These are phyloP conservation scores for Sipha flava DNA, from an alignment of 1,140 invertebrate genomes.

Conservation along the genomic window DNA sequence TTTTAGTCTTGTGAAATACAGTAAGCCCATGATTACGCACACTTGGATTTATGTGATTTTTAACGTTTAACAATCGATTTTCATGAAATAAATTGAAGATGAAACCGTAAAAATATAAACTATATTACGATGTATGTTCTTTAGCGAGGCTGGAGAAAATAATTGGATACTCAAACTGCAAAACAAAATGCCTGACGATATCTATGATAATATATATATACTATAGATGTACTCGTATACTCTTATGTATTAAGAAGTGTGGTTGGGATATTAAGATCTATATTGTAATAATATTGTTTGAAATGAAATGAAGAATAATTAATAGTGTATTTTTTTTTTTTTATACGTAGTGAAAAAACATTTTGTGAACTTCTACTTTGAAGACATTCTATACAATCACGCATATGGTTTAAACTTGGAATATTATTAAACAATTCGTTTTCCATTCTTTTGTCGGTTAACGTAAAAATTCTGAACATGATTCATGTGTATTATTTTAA, in stretches of 20 bases:
- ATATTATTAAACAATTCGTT: background rate
- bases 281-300: too few relatives aligned
- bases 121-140: too few relatives aligned
- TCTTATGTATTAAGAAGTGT: too few relatives aligned
- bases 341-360: background rate
- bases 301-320: background rate
- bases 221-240: too few relatives aligned
- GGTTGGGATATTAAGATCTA: too few relatives aligned
- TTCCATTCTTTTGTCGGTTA: constrained; percentile 16
- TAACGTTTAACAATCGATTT: background rate
- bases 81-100: background rate
- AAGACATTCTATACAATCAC: background rate
- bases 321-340: background rate
- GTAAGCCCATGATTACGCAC: background rate
- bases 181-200: too few relatives aligned
- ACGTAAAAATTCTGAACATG: background rate
- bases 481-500: background rate
- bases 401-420: background rate
- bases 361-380: background rate
- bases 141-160: too few relatives aligned
- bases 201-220: too few relatives aligned
- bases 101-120: too few relatives aligned
- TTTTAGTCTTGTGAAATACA: background rate
- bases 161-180: too few relatives aligned
- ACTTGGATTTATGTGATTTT: background rate